These are phyloP conservation scores for Callosobruchus maculatus DNA, from an alignment of 2,888 invertebrate species.

Conservation along the genomic window DNA sequence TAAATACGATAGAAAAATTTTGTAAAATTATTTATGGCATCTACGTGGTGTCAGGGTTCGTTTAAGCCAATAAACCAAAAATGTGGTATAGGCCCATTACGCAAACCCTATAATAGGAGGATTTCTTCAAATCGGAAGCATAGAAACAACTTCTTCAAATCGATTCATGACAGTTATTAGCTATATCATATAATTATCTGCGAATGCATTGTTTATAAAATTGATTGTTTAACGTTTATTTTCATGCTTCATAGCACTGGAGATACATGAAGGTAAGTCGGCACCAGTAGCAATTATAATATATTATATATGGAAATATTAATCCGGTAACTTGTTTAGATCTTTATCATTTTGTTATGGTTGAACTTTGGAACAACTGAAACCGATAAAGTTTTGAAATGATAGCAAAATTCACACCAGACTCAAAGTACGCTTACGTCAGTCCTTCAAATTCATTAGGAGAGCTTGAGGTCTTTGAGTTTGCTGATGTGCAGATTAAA, in stretches of 20 bases:
- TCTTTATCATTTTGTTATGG: not conserved
- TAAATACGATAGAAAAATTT: too few relatives aligned
- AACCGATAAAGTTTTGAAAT: too few relatives aligned
- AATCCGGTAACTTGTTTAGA: not conserved
- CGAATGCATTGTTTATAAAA: not conserved
- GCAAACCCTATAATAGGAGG: not conserved
- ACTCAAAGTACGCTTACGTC: too few relatives aligned
- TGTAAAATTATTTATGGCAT: too few relatives aligned
- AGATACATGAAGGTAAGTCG: conserved; percentile 75
- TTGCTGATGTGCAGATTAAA: too few relatives aligned
- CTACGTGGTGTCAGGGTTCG: too few relatives aligned
- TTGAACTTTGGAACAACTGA: too few relatives aligned
- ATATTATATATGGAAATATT: not conserved
- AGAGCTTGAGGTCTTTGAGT: too few relatives aligned
- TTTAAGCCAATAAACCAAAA: too few relatives aligned
- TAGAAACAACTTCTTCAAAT: not conserved
- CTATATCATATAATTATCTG: not conserved
- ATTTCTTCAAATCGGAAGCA: not conserved
- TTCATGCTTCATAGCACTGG: conserved; percentile 67
- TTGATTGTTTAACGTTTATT: conserved; percentile 25
- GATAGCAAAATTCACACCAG: too few relatives aligned
- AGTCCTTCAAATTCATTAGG: too few relatives aligned
- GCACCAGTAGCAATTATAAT: not conserved
- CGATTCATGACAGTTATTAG: not conserved
- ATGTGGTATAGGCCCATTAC: not conserved